Percentiles rank a stretch among this genome's conserved stretches.
These are phyloP conservation scores for Gallinago paraguaiae DNA, from an alignment of 2,113 vertebrate species.

Conservation along the genomic window DNA sequence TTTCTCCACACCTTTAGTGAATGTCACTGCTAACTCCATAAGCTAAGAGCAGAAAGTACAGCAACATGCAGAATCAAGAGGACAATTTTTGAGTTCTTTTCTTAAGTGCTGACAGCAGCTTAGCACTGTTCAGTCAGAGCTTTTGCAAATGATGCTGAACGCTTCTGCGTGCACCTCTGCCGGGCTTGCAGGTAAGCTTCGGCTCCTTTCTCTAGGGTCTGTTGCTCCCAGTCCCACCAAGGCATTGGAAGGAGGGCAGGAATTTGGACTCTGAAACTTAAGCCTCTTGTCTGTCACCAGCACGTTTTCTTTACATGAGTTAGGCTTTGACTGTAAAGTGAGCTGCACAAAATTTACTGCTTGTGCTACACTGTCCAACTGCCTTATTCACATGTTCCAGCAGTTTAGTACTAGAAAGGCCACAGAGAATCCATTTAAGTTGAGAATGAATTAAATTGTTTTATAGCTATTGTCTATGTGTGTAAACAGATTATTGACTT, in stretches of 20 bases:
- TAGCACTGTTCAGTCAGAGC: neutral
- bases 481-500: neutral
- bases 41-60: neutral
- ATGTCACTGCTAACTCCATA: neutral
- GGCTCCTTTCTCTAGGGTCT: neutral
- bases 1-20: neutral
- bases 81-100: neutral
- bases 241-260: neutral
- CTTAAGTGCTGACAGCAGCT: accelerated
- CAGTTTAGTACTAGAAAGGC: neutral
- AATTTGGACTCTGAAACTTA: neutral
- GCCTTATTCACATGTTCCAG: neutral
- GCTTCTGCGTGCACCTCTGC: accelerated
- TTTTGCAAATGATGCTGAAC: neutral
- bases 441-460: conserved; percentile 1
- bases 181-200: neutral
- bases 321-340: neutral
- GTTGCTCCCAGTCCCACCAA: neutral
- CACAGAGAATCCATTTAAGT: neutral
- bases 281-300: neutral
- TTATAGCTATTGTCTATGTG: neutral
- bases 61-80: neutral
- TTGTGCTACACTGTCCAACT: neutral
- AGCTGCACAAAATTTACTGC: neutral
- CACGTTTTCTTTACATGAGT: neutral